These are phyloP conservation scores for Borostomias antarcticus DNA, from an alignment of 2,797 vertebrate genomes.

Conservation along the genomic window DNA sequence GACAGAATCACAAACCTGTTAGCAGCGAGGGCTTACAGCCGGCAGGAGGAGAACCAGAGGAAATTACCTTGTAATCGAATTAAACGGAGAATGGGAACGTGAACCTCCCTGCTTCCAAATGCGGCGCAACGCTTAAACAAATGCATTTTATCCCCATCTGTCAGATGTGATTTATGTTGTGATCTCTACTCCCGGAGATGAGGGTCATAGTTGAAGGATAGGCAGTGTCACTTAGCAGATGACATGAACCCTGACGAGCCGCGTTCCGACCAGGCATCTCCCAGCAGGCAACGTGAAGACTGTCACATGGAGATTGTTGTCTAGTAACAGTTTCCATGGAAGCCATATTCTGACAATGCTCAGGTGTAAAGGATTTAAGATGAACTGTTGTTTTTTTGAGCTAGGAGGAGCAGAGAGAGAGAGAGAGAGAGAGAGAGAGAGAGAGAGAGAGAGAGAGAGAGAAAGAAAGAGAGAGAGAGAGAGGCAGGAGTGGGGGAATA, in stretches of 20 bases:
- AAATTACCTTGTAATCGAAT: constrained; percentile 38
- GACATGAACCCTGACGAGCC: constrained; percentile 29
- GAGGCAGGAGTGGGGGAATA: constrained; percentile 43
- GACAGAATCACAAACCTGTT: neutral
- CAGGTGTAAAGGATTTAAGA: constrained; percentile 71
- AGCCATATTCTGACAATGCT: constrained; percentile 56
- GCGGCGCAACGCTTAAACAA: constrained; percentile 48
- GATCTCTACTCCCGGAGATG: constrained; percentile 17
- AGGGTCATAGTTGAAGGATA: constrained; percentile 50
- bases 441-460: constrained; percentile 10
- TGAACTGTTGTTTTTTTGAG: constrained; percentile 66
- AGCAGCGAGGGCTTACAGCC: no score
- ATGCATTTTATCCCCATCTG: constrained; percentile 31
- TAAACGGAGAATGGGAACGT: constrained; percentile 23
- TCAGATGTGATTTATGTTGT: constrained; percentile 49
- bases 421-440: constrained; percentile 13
- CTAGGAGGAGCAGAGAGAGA: constrained; percentile 30
- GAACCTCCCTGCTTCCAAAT: constrained; percentile 25
- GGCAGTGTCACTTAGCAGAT: constrained; percentile 48
- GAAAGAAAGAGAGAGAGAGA: constrained; percentile 45
- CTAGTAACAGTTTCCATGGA: constrained; percentile 72
- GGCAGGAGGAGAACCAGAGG: neutral
- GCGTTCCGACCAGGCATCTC: constrained; percentile 15
- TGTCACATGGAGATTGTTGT: constrained; percentile 57
- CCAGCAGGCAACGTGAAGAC: constrained; percentile 14